Evolutionary conservation across 2,113 vertebrate genomes (phyloP).

Genomic region (Etheostoma spectabile): DNA sequence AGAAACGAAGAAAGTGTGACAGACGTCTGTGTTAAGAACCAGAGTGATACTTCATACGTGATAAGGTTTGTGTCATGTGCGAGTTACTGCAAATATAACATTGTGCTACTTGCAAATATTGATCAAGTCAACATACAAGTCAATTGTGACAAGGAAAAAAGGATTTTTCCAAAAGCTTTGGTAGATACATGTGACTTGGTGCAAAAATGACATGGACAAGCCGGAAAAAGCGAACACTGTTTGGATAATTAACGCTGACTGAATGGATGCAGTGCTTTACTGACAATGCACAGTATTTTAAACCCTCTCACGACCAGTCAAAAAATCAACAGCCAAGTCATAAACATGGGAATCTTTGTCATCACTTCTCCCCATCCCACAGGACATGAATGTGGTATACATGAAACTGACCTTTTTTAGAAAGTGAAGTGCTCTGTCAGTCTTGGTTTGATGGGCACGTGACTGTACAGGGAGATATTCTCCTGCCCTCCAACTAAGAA

Average conservation of each 20-base stretch:
- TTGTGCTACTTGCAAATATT: neutral
- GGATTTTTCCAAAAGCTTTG: too few relatives aligned
- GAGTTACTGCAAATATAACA: slow-evolving; percentile 11
- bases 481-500: neutral
- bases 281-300: neutral
- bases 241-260: neutral
- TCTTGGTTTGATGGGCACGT: neutral
- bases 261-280: neutral
- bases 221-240: neutral
- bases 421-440: too few relatives aligned
- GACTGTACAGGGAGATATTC: neutral
- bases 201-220: too few relatives aligned
- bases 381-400: neutral
- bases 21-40: neutral
- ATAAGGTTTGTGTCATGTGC: neutral
- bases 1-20: neutral
- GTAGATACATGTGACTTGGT: too few relatives aligned
- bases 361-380: neutral
- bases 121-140: neutral
- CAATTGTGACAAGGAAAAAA: neutral
- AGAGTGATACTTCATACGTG: neutral
- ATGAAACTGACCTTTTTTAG: neutral
- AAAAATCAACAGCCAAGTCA: neutral
- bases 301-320: neutral
- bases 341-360: neutral